Conservation (phyloP, 1,140 invertebrate species). For the Vanessa atalanta region DNA sequence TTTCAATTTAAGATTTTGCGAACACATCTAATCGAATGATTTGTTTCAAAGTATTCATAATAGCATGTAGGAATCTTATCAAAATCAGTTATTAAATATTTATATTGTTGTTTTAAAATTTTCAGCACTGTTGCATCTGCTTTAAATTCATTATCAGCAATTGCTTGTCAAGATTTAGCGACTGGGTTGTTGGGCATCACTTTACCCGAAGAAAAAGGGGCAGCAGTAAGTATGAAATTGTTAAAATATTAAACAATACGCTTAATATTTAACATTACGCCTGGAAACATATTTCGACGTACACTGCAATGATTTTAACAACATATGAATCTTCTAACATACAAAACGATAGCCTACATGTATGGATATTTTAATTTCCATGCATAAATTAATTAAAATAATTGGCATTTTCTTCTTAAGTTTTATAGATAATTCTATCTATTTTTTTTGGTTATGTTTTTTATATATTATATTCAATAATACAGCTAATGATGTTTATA, state of each 20-base stretch:
- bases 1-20: conserved; percentile 5
- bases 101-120: neutral
- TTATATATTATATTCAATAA: too few relatives aligned
- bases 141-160: conserved; percentile 93
- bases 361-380: too few relatives aligned
- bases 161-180: conserved; percentile 93
- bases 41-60: neutral
- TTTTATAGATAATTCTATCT: too few relatives aligned
- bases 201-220: conserved; percentile 86
- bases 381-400: too few relatives aligned
- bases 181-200: conserved; percentile 85
- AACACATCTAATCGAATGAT: neutral
- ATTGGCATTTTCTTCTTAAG: too few relatives aligned
- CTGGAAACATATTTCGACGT: too few relatives aligned
- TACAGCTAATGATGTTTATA: too few relatives aligned
- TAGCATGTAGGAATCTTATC: too few relatives aligned
- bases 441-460: too few relatives aligned
- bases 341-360: too few relatives aligned
- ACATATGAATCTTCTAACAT: too few relatives aligned
- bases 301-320: neutral
- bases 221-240: conserved; percentile 67
- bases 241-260: neutral
- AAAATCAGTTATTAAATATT: too few relatives aligned
- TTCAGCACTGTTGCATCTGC: conserved; percentile 94
- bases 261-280: neutral